Percentiles rank a stretch among this genome's conserved stretches.
These are phyloP conservation scores for Pristionchus mayeri DNA, from an alignment of 2,888 invertebrate genomes.

Conservation along the genomic window DNA sequence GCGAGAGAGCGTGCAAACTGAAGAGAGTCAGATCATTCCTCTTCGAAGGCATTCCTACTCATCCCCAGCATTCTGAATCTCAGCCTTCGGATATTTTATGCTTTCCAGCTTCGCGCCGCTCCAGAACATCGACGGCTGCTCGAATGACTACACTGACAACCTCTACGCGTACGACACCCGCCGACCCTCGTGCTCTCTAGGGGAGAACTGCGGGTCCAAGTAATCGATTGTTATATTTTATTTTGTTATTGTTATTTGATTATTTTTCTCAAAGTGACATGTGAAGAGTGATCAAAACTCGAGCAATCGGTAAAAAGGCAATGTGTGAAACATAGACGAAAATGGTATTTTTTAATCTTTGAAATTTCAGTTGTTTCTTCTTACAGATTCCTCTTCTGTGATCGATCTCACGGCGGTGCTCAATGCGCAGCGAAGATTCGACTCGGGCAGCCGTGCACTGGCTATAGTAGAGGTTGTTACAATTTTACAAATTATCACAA, in stretches of 20 bases:
- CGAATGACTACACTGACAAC: slow-evolving; percentile 51
- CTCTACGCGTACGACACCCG: slow-evolving; percentile 49
- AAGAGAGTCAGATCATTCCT: too few relatives aligned
- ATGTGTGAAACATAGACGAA: neutral
- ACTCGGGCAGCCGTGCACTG: neutral
- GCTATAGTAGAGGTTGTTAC: slow-evolving; percentile 2
- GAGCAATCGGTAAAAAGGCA: neutral
- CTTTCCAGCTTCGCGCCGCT: slow-evolving; percentile 34
- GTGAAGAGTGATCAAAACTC: neutral
- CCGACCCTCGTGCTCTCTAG: slow-evolving; percentile 32
- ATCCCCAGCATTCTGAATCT: too few relatives aligned
- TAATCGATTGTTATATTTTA: too few relatives aligned
- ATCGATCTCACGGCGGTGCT: slow-evolving; percentile 25
- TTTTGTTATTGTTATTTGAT: too few relatives aligned
- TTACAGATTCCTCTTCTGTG: slow-evolving; percentile 44
- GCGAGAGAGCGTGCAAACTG: too few relatives aligned
- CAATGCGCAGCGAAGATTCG: slow-evolving; percentile 45
- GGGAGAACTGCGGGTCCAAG: slow-evolving; percentile 43
- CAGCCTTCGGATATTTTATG: slow-evolving; percentile 4
- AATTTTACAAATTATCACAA: too few relatives aligned
- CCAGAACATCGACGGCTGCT: slow-evolving; percentile 49
- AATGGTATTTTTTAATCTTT: neutral
- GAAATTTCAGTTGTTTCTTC: neutral
- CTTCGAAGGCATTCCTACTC: too few relatives aligned
- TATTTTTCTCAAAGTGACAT: too few relatives aligned